phyloP scores from a whole-genome alignment of 2,113 vertebrate genomes.

The Megalops atlanticus region DNA sequence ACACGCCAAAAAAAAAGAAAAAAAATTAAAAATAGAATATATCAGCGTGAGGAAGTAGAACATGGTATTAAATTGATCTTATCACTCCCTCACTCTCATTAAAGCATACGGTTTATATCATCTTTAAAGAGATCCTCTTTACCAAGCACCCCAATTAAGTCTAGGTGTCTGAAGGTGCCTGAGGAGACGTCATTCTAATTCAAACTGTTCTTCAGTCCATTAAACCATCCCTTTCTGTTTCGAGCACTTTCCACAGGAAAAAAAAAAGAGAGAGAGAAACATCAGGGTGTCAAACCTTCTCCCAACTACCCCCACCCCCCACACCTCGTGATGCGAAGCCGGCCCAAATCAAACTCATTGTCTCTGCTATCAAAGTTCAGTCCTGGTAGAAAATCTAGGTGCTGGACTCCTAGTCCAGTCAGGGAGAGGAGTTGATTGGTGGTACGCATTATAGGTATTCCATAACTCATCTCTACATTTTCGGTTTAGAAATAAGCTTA shows the following conservation, averaged over 20 bases:
- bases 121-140: conserved; percentile 70
- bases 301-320: background rate
- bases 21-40: conserved; percentile 3
- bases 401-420: too few relatives aligned
- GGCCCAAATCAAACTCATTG: background rate
- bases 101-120: background rate
- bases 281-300: background rate
- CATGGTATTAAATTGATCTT: conserved; percentile 6
- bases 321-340: background rate
- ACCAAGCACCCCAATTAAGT: conserved; percentile 71
- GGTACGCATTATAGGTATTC: background rate
- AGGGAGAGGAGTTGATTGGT: too few relatives aligned
- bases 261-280: too few relatives aligned
- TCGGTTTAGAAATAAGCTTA: background rate
- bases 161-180: conserved; percentile 63
- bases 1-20: background rate
- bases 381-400: too few relatives aligned
- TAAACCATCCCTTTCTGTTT: conserved; percentile 1
- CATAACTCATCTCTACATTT: background rate
- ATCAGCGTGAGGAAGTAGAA: background rate
- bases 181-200: conserved; percentile 34
- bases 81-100: background rate
- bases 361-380: background rate
- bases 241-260: background rate
- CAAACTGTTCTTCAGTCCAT: conserved; percentile 1